Evolutionary conservation across 2,797 vertebrate genomes (phyloP).

Genomic region (Anabacerthia variegaticeps): DNA sequence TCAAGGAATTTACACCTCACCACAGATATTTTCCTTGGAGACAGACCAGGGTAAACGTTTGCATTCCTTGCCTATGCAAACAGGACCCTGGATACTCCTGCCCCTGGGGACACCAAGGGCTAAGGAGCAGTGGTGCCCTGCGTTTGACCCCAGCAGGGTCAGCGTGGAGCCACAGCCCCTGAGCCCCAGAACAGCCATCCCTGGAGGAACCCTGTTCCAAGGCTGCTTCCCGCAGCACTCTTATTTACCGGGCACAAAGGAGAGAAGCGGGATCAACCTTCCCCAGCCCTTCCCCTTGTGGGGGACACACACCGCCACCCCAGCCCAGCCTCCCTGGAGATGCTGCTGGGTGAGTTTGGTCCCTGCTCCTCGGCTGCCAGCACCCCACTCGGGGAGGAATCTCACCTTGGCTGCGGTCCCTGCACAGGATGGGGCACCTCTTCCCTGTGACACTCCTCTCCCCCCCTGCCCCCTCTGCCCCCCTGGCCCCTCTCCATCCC

Average conservation of each 20-base stretch:
- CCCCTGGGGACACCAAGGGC: neutral
- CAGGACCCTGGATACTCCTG: neutral
- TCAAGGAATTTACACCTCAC: conserved; percentile 3
- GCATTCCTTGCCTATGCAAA: neutral
- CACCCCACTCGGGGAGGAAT: neutral
- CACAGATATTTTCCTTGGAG: conserved; percentile 20
- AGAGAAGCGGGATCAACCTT: neutral
- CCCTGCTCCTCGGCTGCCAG: neutral
- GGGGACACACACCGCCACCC: accelerated
- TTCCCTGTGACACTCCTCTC: neutral
- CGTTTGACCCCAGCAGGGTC: neutral
- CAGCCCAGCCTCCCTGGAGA: neutral
- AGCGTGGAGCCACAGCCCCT: neutral
- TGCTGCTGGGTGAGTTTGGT: neutral
- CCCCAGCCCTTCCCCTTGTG: accelerated
- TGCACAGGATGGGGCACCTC: neutral
- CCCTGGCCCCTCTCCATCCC: neutral
- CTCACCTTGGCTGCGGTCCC: neutral
- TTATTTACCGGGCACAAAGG: neutral
- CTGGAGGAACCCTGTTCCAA: neutral
- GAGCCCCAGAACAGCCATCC: neutral
- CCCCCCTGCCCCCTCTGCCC: neutral
- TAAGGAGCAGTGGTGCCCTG: neutral
- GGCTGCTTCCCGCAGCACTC: neutral
- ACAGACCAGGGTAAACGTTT: conserved; percentile 28